Conservation (phyloP, 2,888 invertebrate genomes). For the Aspidapion aeneum region DNA sequence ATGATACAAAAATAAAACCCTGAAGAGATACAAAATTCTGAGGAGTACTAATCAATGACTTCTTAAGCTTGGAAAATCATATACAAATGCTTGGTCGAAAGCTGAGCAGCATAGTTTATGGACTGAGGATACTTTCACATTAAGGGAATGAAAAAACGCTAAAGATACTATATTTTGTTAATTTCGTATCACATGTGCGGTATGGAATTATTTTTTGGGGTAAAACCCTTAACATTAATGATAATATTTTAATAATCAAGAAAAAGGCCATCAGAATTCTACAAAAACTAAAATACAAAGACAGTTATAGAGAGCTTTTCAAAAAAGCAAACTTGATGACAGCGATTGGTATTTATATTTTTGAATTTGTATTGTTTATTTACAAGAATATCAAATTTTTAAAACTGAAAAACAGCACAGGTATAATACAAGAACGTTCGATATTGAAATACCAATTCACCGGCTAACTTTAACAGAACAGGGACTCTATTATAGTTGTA, state of each 20-base stretch:
- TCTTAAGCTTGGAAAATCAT: not conserved
- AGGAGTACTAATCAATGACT: not conserved
- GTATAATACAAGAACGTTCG: slow-evolving; percentile 1
- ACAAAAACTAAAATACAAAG: slow-evolving; percentile 5
- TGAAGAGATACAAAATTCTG: not conserved
- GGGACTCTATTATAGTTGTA: slow-evolving; percentile 2
- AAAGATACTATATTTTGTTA: slow-evolving; percentile 2
- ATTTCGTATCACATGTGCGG: not conserved
- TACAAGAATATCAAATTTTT: not conserved
- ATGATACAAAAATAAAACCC: not conserved
- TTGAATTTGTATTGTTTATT: not conserved
- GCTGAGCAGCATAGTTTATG: not conserved
- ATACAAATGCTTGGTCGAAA: not conserved
- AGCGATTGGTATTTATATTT: not conserved
- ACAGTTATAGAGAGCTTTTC: not conserved
- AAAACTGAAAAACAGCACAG: not conserved
- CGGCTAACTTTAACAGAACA: slow-evolving; percentile 4
- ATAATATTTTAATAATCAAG: not conserved
- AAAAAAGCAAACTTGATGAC: not conserved
- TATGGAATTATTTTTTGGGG: slow-evolving; percentile 4
- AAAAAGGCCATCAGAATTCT: slow-evolving; percentile 1
- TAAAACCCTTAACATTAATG: not conserved
- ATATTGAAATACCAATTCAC: slow-evolving; percentile 2
- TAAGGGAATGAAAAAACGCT: not conserved
- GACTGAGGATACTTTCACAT: not conserved